Conservation (phyloP, 30 jellyfish, hydroid and myxozoan species). For the Aurelia sp. region DNA sequence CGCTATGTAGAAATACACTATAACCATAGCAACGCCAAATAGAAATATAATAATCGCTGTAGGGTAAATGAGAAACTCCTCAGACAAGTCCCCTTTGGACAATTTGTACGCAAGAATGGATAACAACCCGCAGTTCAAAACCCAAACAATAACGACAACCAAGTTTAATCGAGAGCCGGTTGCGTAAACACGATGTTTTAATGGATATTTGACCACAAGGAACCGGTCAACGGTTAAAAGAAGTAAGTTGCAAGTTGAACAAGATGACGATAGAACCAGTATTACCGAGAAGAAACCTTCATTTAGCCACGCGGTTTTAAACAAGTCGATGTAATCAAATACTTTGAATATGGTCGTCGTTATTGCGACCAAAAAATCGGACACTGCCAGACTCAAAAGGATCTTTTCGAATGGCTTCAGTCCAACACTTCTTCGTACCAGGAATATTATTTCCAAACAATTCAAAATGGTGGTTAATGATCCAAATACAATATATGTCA, state of each 20-base stretch:
- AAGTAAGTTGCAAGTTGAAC: not conserved
- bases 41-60: not conserved
- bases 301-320: not conserved
- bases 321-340: no score
- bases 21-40: not conserved
- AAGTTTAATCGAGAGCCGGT: not conserved
- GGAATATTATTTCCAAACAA: not conserved
- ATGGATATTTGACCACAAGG: constrained; percentile 27
- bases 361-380: no score
- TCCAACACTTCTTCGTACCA: not conserved
- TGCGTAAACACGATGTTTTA: constrained; percentile 7
- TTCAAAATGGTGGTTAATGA: not conserved
- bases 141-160: constrained; percentile 5
- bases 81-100: no score
- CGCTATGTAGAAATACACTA: not conserved
- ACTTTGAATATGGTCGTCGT: no score
- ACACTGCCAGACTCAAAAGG: no score
- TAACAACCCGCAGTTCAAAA: not conserved
- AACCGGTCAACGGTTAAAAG: constrained; percentile 33
- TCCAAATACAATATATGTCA: constrained; percentile 1
- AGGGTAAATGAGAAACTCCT: no score
- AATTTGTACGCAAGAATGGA: no score
- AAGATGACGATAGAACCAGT: not conserved
- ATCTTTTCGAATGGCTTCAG: constrained; percentile 12
- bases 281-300: constrained; percentile 4